Evolutionary conservation across 2,888 invertebrate genomes (phyloP).

Genomic region (Rhagophthalmus giganteus): DNA sequence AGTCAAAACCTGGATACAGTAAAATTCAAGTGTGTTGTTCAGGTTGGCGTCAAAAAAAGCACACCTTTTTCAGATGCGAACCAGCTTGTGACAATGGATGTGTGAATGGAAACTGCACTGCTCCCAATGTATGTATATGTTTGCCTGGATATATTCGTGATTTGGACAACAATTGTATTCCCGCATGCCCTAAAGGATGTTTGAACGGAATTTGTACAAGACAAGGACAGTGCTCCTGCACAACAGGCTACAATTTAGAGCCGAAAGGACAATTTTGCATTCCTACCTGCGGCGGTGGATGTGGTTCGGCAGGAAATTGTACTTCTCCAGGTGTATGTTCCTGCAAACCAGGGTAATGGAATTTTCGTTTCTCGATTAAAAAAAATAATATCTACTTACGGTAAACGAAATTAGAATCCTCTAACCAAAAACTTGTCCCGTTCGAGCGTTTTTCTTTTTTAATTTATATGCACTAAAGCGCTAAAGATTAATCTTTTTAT

Average conservation of each 20-base stretch:
- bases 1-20: conserved; percentile 66
- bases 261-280: conserved; percentile 63
- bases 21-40: conserved; percentile 72
- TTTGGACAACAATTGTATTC: conserved; percentile 58
- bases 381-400: not conserved
- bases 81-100: conserved; percentile 69
- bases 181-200: conserved; percentile 71
- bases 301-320: conserved; percentile 61
- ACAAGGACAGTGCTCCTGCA: conserved; percentile 66
- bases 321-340: conserved; percentile 61
- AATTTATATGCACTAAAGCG: no score
- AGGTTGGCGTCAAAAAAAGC: conserved; percentile 67
- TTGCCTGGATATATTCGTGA: conserved; percentile 64
- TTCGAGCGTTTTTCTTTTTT: no score
- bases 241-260: conserved; percentile 61
- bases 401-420: not conserved
- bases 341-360: conserved; percentile 59
- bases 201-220: conserved; percentile 67
- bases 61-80: conserved; percentile 61
- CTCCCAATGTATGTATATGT: conserved; percentile 67
- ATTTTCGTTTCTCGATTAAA: not conserved
- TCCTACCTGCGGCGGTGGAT: conserved; percentile 61
- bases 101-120: conserved; percentile 69
- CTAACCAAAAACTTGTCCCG: not conserved
- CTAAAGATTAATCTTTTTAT: no score